Conservation (phyloP, 1,140 invertebrate species). For the Pentalonia nigronervosa region DNA sequence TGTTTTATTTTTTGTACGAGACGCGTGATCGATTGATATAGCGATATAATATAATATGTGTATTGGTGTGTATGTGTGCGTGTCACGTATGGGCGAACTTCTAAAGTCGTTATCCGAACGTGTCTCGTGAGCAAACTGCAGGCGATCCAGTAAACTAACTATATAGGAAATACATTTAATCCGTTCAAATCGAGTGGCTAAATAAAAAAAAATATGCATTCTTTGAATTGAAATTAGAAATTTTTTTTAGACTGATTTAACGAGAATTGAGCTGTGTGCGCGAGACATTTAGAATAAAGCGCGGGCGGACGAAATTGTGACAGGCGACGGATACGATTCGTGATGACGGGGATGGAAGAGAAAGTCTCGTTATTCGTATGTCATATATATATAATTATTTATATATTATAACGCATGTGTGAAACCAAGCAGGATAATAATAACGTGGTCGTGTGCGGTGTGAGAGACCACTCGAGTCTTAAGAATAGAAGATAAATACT, state of each 20-base stretch:
- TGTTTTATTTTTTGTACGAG: not conserved
- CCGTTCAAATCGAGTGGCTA: not conserved
- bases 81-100: not conserved
- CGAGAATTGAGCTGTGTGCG: not conserved
- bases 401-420: not conserved
- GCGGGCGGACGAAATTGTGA: conserved; percentile 42
- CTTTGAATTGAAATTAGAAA: not conserved
- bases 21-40: not conserved
- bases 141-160: not conserved
- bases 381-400: not conserved
- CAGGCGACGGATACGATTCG: conserved; percentile 32
- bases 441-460: not conserved
- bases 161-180: not conserved
- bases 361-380: conserved; percentile 22
- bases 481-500: not conserved
- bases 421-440: not conserved
- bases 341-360: conserved; percentile 52
- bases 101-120: not conserved
- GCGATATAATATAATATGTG: no score
- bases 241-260: conserved; percentile 22
- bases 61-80: not conserved
- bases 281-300: conserved; percentile 25
- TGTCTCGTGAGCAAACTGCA: not conserved
- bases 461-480: not conserved
- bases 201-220: not conserved